These are phyloP conservation scores for Halcyon senegalensis DNA, from an alignment of 2,113 vertebrate species.

Conservation along the genomic window DNA sequence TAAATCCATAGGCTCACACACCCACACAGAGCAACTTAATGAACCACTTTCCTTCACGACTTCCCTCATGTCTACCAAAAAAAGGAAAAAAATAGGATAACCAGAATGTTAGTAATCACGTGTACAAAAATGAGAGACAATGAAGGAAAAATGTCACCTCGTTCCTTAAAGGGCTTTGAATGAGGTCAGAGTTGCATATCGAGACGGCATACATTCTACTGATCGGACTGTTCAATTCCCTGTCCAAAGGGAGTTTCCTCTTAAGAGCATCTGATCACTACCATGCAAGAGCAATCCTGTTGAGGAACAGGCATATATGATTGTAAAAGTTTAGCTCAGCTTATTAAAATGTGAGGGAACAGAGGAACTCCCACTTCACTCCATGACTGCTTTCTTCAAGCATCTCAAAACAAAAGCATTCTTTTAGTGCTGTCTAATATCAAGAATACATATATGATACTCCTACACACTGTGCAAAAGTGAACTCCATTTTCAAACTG, in stretches of 20 bases:
- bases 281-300: neutral
- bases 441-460: neutral
- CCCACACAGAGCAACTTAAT: neutral
- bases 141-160: neutral
- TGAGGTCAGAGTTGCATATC: neutral
- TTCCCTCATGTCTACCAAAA: neutral
- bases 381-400: neutral
- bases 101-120: neutral
- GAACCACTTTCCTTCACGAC: neutral
- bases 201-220: neutral
- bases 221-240: neutral
- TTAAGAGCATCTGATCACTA: neutral
- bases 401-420: neutral
- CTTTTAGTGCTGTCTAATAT: neutral
- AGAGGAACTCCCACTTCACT: conserved; percentile 16
- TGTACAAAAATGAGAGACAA: neutral
- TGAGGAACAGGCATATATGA: neutral
- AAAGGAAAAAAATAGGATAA: neutral
- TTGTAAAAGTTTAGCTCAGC: conserved; percentile 25
- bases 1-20: neutral
- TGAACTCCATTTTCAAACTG: neutral
- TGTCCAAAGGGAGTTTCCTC: neutral
- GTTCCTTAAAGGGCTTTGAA: neutral
- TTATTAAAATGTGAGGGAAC: conserved; percentile 7
- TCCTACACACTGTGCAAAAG: neutral